Conservation (phyloP, 1,140 invertebrate species). For the Drosophila jambulina region DNA sequence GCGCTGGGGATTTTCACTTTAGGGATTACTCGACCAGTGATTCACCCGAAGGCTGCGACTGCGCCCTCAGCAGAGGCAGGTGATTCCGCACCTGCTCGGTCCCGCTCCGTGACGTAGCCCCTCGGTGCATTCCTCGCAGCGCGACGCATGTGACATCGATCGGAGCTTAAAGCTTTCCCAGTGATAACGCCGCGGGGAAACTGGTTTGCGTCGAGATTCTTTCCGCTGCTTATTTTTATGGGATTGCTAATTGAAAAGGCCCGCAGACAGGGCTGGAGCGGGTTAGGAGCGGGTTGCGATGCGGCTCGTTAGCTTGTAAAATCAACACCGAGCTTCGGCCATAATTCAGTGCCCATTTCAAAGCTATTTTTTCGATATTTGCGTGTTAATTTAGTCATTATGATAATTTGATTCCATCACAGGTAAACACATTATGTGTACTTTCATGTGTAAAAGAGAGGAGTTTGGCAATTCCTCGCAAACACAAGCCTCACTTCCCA, state of each 20-base stretch:
- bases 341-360: slow-evolving; percentile 20
- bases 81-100: slow-evolving; percentile 24
- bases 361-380: slow-evolving; percentile 40
- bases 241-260: slow-evolving; percentile 56
- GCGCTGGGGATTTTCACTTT: slow-evolving; percentile 42
- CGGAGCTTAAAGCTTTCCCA: slow-evolving; percentile 43
- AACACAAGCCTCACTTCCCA: not conserved
- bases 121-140: slow-evolving; percentile 31
- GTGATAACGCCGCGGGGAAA: slow-evolving; percentile 20
- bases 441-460: not conserved
- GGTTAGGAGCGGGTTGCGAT: slow-evolving; percentile 10
- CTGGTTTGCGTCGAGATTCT: slow-evolving; percentile 43
- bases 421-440: not conserved
- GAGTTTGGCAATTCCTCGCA: not conserved
- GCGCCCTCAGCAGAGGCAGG: not conserved
- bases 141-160: slow-evolving; percentile 27
- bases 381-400: slow-evolving; percentile 58
- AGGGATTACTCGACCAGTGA: slow-evolving; percentile 27
- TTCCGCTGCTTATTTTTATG: slow-evolving; percentile 43
- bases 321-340: slow-evolving; percentile 28
- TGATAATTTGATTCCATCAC: slow-evolving; percentile 31
- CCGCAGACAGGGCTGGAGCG: slow-evolving; percentile 15
- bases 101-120: slow-evolving; percentile 41
- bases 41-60: slow-evolving; percentile 5
- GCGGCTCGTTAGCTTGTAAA: slow-evolving; percentile 58